These are phyloP conservation scores for Notolabrus celidotus DNA, from an alignment of 2,797 vertebrate species.

Conservation along the genomic window DNA sequence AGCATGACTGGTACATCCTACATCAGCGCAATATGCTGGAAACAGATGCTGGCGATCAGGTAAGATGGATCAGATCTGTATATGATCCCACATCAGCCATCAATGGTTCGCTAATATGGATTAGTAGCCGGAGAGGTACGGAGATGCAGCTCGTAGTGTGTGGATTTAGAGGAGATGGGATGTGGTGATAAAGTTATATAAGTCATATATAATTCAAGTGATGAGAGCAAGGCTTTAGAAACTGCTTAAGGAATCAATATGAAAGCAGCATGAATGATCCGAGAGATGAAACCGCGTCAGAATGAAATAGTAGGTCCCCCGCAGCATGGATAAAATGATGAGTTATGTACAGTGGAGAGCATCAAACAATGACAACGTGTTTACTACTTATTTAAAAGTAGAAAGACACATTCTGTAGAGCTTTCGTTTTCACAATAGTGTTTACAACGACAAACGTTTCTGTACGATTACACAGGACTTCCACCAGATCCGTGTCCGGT, in stretches of 20 bases:
- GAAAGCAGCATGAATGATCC: constrained; percentile 24
- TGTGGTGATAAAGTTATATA: constrained; percentile 26
- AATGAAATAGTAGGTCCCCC: not conserved
- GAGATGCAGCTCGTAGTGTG: constrained; percentile 22
- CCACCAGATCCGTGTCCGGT: too few relatives aligned
- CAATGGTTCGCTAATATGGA: constrained; percentile 42
- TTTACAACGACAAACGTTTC: too few relatives aligned
- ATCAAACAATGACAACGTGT: not conserved
- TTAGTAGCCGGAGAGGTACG: constrained; percentile 18
- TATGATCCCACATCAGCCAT: constrained; percentile 33
- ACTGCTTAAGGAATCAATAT: constrained; percentile 43
- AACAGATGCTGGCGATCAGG: constrained; percentile 57
- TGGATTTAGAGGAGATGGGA: constrained; percentile 34
- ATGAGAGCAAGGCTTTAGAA: constrained; percentile 30
- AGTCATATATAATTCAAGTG: constrained; percentile 50
- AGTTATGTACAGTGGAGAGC: too few relatives aligned
- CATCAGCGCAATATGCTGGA: constrained; percentile 25
- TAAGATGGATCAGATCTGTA: constrained; percentile 27
- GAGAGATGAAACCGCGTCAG: constrained; percentile 3
- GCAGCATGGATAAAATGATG: too few relatives aligned
- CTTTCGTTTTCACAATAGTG: too few relatives aligned
- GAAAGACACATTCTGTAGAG: too few relatives aligned
- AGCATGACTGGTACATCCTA: not conserved
- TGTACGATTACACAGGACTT: too few relatives aligned
- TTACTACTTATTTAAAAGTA: not conserved